A percentile compares a stretch with the other conserved stretches of the same genome.
These are phyloP conservation scores for Cataglyphis rosenhaueri DNA, from an alignment of 2,888 invertebrate species.

Conservation along the genomic window DNA sequence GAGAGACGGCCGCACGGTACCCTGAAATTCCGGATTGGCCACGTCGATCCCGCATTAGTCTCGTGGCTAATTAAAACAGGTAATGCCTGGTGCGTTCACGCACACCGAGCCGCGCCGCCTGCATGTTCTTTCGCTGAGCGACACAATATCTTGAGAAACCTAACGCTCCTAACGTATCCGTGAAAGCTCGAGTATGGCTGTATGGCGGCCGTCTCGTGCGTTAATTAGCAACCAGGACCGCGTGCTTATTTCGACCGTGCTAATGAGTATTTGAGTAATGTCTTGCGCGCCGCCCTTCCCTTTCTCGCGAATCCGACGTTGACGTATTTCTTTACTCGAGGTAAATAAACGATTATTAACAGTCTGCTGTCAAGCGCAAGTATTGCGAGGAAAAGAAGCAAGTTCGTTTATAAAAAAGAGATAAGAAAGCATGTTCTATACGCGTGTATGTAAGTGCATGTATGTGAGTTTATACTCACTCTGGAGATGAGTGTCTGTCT, in stretches of 20 bases:
- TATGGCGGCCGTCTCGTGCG: slow-evolving; percentile 75
- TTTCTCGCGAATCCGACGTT: slow-evolving; percentile 63
- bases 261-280: slow-evolving; percentile 84
- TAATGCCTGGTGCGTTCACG: slow-evolving; percentile 69
- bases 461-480: slow-evolving; percentile 30
- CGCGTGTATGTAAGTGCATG: background rate
- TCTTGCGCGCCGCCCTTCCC: slow-evolving; percentile 71
- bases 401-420: background rate
- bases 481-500: background rate
- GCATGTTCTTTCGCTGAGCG: slow-evolving; percentile 25
- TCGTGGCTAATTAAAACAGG: slow-evolving; percentile 79
- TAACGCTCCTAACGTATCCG: slow-evolving; percentile 12
- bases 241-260: slow-evolving; percentile 81
- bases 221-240: slow-evolving; percentile 80
- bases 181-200: slow-evolving; percentile 59
- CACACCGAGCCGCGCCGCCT: slow-evolving; percentile 44
- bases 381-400: slow-evolving; percentile 1
- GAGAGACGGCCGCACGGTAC: slow-evolving; percentile 51
- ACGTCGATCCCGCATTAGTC: slow-evolving; percentile 78
- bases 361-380: slow-evolving; percentile 54
- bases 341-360: slow-evolving; percentile 79
- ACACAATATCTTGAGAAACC: slow-evolving; percentile 45
- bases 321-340: slow-evolving; percentile 72
- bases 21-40: slow-evolving; percentile 72
- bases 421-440: background rate